Conservation (phyloP, 1,140 invertebrate genomes). For the Stegodyphus dumicola region DNA sequence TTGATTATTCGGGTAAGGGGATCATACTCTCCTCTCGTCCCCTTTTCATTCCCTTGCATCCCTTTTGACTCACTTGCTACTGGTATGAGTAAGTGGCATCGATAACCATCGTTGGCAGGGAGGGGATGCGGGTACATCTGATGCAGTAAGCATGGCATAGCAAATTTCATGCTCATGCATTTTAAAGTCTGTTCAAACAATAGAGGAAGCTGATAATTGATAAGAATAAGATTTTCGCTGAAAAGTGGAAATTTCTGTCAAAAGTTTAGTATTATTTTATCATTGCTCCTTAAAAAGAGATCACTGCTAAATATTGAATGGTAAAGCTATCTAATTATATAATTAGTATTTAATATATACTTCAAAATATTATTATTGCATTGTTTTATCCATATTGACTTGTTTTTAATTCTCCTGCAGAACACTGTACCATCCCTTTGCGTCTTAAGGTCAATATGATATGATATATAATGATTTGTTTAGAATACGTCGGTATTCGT, state of each 20-base stretch:
- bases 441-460: too few relatives aligned
- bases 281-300: not conserved
- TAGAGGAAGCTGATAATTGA: too few relatives aligned
- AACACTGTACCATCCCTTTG: too few relatives aligned
- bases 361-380: too few relatives aligned
- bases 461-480: too few relatives aligned
- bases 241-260: not conserved
- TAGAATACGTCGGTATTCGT: too few relatives aligned
- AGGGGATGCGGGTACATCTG: not conserved
- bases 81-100: not conserved
- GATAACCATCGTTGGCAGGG: not conserved
- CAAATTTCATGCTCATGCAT: constrained; percentile 3
- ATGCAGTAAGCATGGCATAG: not conserved
- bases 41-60: constrained; percentile 30
- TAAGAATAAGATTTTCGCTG: not conserved
- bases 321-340: too few relatives aligned
- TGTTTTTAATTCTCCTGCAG: too few relatives aligned
- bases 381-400: too few relatives aligned
- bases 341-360: too few relatives aligned
- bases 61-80: constrained; percentile 27
- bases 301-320: too few relatives aligned
- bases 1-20: constrained; percentile 15
- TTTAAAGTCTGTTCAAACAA: not conserved
- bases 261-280: not conserved
- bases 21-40: not conserved